A percentile compares a stretch with the other conserved stretches of the same genome.
Conservation (phyloP, 2,888 invertebrate genomes). For the Amitus sp. region DNA sequence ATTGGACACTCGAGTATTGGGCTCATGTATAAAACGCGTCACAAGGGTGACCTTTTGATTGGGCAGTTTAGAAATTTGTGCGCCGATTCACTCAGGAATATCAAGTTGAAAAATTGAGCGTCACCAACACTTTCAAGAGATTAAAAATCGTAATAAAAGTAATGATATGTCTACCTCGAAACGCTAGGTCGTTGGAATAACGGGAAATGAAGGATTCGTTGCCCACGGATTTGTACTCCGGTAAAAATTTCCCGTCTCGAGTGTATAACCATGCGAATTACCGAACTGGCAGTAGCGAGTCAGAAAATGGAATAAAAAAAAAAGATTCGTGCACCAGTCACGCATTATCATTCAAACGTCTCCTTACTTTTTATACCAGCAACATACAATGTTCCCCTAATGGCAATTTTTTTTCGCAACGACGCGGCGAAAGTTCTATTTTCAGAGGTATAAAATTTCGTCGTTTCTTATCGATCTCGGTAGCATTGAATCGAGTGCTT, state of each 20-base stretch:
- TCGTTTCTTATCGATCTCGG: too few relatives aligned
- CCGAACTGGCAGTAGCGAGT: constrained; percentile 28
- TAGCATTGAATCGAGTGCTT: too few relatives aligned
- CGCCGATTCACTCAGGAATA: background rate
- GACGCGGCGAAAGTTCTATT: constrained; percentile 2
- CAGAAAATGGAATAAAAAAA: constrained; percentile 20
- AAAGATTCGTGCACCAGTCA: constrained; percentile 8
- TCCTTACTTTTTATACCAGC: constrained; percentile 13
- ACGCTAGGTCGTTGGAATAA: too few relatives aligned
- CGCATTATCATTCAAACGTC: constrained; percentile 9
- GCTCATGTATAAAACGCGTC: background rate
- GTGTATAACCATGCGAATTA: constrained; percentile 10
- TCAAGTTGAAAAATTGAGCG: constrained; percentile 4
- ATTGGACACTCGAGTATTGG: too few relatives aligned
- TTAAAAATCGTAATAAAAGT: constrained; percentile 7
- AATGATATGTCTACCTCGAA: constrained; percentile 24
- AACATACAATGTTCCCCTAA: constrained; percentile 17
- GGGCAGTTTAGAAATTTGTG: background rate
- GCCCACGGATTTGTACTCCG: constrained; percentile 31
- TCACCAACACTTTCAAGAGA: background rate
- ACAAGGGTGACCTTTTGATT: background rate
- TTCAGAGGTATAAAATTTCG: background rate
- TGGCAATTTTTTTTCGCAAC: constrained; percentile 21
- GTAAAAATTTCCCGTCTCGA: constrained; percentile 6
- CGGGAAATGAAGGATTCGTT: constrained; percentile 23